Evolutionary conservation across 2,113 vertebrate genomes (phyloP), one percentile per base, ranked within the genome.

Genomic region (Dryoscopus gambensis): DNA sequence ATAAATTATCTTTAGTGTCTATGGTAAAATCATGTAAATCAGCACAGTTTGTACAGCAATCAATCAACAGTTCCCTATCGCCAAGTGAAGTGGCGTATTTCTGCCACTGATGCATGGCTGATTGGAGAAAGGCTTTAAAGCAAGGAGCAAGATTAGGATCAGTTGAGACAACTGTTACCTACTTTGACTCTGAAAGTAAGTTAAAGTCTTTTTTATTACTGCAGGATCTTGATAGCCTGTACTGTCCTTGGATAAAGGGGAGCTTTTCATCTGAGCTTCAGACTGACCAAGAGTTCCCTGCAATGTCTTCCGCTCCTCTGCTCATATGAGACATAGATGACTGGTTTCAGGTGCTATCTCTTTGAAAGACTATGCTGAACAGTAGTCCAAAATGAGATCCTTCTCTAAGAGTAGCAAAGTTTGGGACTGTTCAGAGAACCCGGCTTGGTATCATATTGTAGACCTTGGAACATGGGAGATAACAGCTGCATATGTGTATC

Each of bases 11-110:
- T 87, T 76, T 84, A 49, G 24, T 85, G 44, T 77, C 71, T 64
- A 44, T 62, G 64, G 55, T 73, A 53, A 91, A 93, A 89, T 94
- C 68, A 81, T 86, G 87, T 74, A 94, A 92, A 97, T 94, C 74
- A 85, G 69, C 52, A 65, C 16, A 10, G 60, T 91, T 85, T 93
- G 50, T 70, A 84, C 33, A 65, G 65, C 77, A 68, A 83, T 95
- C 81, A 71, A 84, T 92, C 89, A 92, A 33, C 55, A 91, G 65
- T 59, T 87, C 23, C 56, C 47, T 84, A 31, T 70, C 84, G 70
- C 68, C 52, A 52, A 60, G 50, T 56, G 68, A 92, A 91, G 70
- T 62, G 46, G 42, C 49, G 3, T 79, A 44, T 75, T 93, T 91
- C 77, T 91, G 78, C 39, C 55, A 63, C 42, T 74, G 65, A 75